Evolutionary conservation across 2,113 vertebrate species (phyloP).

Genomic region (Himantopus leucocephalus): DNA sequence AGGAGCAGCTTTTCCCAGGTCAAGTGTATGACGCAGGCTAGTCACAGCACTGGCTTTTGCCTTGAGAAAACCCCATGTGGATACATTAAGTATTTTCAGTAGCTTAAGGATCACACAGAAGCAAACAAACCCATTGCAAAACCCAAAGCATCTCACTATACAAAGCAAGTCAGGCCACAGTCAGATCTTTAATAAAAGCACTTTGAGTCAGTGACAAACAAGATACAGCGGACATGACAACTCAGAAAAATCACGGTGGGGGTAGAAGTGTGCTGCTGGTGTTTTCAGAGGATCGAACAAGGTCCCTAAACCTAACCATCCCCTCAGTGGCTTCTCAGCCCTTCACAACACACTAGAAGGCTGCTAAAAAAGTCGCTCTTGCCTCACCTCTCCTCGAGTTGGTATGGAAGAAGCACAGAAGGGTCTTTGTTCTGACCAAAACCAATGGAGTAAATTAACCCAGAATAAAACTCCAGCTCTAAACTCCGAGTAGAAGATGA

Average conservation of each 20-base stretch:
- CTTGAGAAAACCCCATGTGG: background rate
- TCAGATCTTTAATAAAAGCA: slow-evolving; percentile 63
- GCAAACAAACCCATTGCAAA: background rate
- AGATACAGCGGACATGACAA: slow-evolving; percentile 22
- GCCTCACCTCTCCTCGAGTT: background rate
- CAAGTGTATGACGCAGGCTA: background rate
- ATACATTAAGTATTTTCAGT: background rate
- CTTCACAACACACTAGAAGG: background rate
- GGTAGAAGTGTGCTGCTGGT: slow-evolving; percentile 14
- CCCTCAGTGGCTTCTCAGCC: background rate
- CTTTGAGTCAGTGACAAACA: slow-evolving; percentile 35
- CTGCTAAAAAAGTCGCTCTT: background rate
- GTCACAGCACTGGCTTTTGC: background rate
- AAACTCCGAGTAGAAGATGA: background rate
- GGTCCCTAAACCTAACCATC: background rate
- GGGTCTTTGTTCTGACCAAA: background rate
- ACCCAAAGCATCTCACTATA: background rate
- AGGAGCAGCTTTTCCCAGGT: background rate
- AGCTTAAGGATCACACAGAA: background rate
- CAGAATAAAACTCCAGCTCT: background rate
- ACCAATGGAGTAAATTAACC: background rate
- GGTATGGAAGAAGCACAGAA: background rate
- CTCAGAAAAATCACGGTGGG: background rate
- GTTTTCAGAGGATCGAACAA: background rate
- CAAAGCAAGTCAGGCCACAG: slow-evolving; percentile 27